These are phyloP conservation scores for Smutsia temminckii DNA, from an alignment of 2,797 vertebrate genomes.

Conservation along the genomic window DNA sequence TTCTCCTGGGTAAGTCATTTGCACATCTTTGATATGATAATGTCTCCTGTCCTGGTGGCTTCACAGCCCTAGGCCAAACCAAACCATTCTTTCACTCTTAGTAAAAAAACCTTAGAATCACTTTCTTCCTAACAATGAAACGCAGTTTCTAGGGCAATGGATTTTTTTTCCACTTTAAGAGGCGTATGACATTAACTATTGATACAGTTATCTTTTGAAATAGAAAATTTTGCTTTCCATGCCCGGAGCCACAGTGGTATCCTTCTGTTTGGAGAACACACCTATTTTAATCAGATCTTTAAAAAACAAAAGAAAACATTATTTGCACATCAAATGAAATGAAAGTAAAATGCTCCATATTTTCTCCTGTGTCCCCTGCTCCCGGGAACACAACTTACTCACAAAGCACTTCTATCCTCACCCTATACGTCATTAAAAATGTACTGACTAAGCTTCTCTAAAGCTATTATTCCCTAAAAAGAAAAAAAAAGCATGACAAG, in stretches of 20 bases:
- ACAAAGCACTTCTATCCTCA: not conserved
- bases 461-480: not conserved
- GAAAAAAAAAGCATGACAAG: rapidly evolving
- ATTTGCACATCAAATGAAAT: not conserved
- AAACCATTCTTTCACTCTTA: not conserved
- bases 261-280: not conserved
- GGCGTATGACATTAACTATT: no score
- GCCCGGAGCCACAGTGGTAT: no score
- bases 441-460: not conserved
- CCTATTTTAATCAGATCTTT: not conserved
- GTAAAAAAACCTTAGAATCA: not conserved
- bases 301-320: not conserved
- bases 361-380: not conserved
- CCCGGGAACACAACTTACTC: not conserved
- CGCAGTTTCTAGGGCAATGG: not conserved
- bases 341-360: not conserved
- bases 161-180: not conserved
- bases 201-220: not conserved
- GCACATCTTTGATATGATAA: not conserved
- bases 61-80: not conserved
- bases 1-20: not conserved
- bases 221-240: not conserved
- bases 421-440: not conserved
- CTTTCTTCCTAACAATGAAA: not conserved
- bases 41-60: not conserved